Base-by-base conservation (phyloP, 1,140 invertebrate genomes). In the Drosophila ohnishii region DNA sequence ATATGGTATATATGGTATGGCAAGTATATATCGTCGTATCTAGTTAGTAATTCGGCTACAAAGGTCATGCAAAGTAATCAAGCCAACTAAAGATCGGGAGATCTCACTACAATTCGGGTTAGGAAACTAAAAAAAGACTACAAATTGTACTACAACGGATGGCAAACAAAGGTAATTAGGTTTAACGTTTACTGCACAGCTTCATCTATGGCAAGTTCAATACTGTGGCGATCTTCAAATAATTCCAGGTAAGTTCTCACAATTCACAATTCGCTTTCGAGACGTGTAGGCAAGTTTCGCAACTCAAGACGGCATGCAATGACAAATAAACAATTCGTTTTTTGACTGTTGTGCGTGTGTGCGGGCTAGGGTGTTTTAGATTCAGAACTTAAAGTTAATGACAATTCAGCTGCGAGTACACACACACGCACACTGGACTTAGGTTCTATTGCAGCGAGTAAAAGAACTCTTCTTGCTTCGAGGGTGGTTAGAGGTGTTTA, bases 401-500 rank as follows among this genome's bases (percentile, higher is more conserved):
- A 82, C 78, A 87, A 53, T 67, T 47, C 60, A 55, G 64, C 65
- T 66, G 48, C 48, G 10, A 37, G 57, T 9, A 45, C 45, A 45
- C 62, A 70, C 58, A 45, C 50, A 71, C 50, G 64, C 71, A 71
- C 45, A 80, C 66, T 50, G 35, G 11, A 34, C 47, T 78, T 64
- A 71, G 53, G 67, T 53, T 71, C 84, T 88, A 88, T 88, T 88
- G 84, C 73, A 88, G 70, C 65, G 84, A 89, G 80, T 88, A 88
- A 65, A 88, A 88, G 74, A 89, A 88, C 84, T 88, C 85, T 84
- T 88, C 84, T 88, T 88, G 84, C 84, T 75, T 78, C 58, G 48
- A 47, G 51, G 51, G 70, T 75, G 70, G 71, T 71, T 81, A 64
- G 74, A 74, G 53, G 44, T 77, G 65, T 72, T 53, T 50, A 71